Evolutionary conservation across 2,797 vertebrate species (phyloP), one percentile per base, ranked within the genome.

Genomic region (Microcaecilia unicolor): DNA sequence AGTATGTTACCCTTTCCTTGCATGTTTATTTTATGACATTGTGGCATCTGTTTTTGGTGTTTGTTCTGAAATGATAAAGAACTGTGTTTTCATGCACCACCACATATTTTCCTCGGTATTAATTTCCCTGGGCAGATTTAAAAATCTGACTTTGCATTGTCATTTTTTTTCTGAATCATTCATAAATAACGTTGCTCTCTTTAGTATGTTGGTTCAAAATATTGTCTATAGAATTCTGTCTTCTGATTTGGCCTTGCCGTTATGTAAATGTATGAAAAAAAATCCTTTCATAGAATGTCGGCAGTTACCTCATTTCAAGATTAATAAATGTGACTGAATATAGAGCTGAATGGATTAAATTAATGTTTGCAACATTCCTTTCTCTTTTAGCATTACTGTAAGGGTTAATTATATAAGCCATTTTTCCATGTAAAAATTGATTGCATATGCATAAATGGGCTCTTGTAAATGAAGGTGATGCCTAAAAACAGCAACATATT

Each of bases 1-100:
- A n/a, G 56, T 48, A 26, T 41, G 63, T 73, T 81, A 72, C 73
- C 76, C 78, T 76, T 81, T 75, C 70, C 43, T 55, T 74, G 68
- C 73, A 79, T 77, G 77, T 75, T 79, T 80, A 78, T 81, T 80
- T 81, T 71, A 78, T 78, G 76, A 83, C 75, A 67, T 42, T 56
- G 64, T 60, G 61, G 63, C 53, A 62, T 76, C 73, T 76, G 65
- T 58, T 72, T 76, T 67, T 55, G 44, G 53, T 58, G 40, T 70
- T 67, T 71, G 62, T 61, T 77, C 64, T 72, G 61, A 80, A 67
- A 73, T 65, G 64, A 70, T 56, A 62, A 59, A 70, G 40, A 49
- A 51, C 46, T 55, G 42, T 5, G 1, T 66, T 72, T 70, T 31
- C 53, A 66, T 54, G 13, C 30, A 21, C 41, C 62, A 47, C 43